Percentiles rank a stretch among this genome's conserved stretches.
These are phyloP conservation scores for Tichodroma muraria DNA, from an alignment of 2,113 vertebrate genomes.

Conservation along the genomic window DNA sequence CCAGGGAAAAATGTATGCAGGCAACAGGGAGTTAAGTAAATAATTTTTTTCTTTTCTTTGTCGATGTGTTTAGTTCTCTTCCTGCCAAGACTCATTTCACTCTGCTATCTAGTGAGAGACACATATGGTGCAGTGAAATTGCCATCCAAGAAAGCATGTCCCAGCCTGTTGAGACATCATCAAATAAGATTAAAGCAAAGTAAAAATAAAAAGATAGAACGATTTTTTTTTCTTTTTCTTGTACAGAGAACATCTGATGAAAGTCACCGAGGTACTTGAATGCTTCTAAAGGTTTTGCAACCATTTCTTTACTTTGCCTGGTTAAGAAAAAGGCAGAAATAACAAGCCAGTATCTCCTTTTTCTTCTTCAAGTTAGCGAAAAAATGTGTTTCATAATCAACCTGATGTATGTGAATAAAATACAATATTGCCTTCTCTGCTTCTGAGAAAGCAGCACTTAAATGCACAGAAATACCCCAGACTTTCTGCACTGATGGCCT, in stretches of 20 bases:
- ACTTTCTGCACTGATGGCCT: not conserved
- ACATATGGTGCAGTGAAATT: conserved; percentile 98
- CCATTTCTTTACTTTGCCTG: conserved; percentile 77
- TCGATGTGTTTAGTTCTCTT: conserved; percentile 85
- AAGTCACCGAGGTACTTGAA: conserved; percentile 80
- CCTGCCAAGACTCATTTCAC: conserved; percentile 92
- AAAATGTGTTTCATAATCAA: conserved; percentile 69
- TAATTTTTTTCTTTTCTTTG: conserved; percentile 78
- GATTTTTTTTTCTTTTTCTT: conserved; percentile 72
- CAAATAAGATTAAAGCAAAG: conserved; percentile 99
- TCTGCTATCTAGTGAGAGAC: conserved; percentile 90
- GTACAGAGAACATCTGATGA: conserved; percentile 88
- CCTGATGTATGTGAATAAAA: conserved; percentile 71
- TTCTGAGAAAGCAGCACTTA: conserved; percentile 42
- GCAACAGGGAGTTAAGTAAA: conserved; percentile 85
- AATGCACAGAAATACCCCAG: not conserved
- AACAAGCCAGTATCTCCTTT: conserved; percentile 62
- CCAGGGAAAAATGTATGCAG: conserved; percentile 67
- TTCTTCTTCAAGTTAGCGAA: conserved; percentile 65
- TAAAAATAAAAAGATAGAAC: conserved; percentile 95
- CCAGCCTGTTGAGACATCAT: conserved; percentile 99
- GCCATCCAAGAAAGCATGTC: conserved; percentile 97
- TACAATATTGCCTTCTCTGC: conserved; percentile 55
- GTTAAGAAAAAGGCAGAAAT: conserved; percentile 73
- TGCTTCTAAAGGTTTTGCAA: conserved; percentile 79